Percentiles rank a stretch among this genome's conserved stretches.
These are phyloP conservation scores for Acleris cristana DNA, from an alignment of 2,888 invertebrate species.

Conservation along the genomic window DNA sequence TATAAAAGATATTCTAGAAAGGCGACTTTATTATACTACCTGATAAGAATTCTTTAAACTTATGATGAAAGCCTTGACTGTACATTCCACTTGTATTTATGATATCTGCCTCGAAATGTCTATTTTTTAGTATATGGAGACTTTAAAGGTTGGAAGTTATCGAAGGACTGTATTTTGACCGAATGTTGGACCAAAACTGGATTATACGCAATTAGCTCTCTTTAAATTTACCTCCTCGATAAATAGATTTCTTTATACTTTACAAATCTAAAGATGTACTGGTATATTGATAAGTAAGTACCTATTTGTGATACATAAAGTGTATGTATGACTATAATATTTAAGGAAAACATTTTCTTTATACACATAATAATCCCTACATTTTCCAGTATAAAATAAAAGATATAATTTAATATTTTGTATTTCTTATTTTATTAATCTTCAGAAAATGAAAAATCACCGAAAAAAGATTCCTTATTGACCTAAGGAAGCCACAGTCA, in stretches of 20 bases:
- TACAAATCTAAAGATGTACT: conserved; percentile 38
- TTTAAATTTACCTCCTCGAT: conserved; percentile 52
- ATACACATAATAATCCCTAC: conserved; percentile 35
- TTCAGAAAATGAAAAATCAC: too few species aligned
- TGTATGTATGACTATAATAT: conserved; percentile 36
- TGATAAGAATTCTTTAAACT: conserved; percentile 63
- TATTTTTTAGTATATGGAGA: conserved; percentile 61
- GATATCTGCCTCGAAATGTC: conserved; percentile 66
- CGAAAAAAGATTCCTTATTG: background rate
- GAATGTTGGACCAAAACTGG: conserved; percentile 73
- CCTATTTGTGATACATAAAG: conserved; percentile 35
- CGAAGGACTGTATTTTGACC: conserved; percentile 55
- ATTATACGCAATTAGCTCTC: conserved; percentile 64
- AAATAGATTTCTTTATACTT: conserved; percentile 42
- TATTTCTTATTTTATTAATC: conserved; percentile 12
- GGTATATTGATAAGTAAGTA: conserved; percentile 35
- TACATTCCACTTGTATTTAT: conserved; percentile 82
- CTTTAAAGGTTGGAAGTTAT: conserved; percentile 50
- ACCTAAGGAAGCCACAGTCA: too few species aligned
- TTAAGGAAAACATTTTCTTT: conserved; percentile 34
- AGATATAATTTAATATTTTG: conserved; percentile 18
- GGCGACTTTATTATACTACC: conserved; percentile 28
- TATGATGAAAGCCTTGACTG: conserved; percentile 79
- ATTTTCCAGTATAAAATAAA: conserved; percentile 36
- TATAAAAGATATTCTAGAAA: conserved; percentile 24